A percentile compares a stretch with the other conserved stretches of the same genome.
These are phyloP conservation scores for Orestias chungarensis DNA, from an alignment of 2,797 vertebrate genomes.

Conservation along the genomic window DNA sequence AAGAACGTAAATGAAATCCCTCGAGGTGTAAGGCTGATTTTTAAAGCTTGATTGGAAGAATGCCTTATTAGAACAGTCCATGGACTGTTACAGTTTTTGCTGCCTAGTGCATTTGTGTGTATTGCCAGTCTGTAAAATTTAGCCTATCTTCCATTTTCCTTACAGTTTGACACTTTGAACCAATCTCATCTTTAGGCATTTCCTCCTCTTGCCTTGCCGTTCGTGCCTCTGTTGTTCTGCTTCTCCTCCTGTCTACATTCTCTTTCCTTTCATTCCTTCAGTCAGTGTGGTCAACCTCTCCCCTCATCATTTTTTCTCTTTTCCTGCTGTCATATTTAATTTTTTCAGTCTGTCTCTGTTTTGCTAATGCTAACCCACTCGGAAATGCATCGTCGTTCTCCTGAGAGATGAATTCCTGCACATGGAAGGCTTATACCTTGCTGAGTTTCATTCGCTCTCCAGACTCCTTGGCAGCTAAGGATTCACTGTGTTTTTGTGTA, in stretches of 20 bases:
- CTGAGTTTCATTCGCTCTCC: not conserved
- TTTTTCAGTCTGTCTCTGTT: not conserved
- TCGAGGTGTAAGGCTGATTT: constrained; percentile 5
- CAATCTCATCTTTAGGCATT: constrained; percentile 59
- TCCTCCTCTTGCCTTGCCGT: constrained; percentile 44
- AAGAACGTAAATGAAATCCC: constrained; percentile 19
- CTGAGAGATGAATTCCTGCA: not conserved
- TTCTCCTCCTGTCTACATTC: constrained; percentile 8
- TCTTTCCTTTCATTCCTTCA: constrained; percentile 5
- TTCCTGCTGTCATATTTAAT: not conserved
- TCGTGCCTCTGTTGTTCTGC: constrained; percentile 35
- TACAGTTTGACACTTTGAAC: constrained; percentile 63
- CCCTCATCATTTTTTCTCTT: not conserved
- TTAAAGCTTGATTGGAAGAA: constrained; percentile 36
- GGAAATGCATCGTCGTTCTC: constrained; percentile 4
- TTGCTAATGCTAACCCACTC: constrained; percentile 4
- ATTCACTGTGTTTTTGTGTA: not conserved
- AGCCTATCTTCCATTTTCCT: constrained; percentile 48
- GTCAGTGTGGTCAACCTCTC: constrained; percentile 25
- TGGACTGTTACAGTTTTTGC: constrained; percentile 24
- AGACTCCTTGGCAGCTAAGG: not conserved
- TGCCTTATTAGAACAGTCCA: constrained; percentile 24
- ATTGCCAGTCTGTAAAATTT: constrained; percentile 38
- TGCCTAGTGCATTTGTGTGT: constrained; percentile 28
- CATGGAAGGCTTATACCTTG: constrained; percentile 7